Conservation (phyloP, 2,113 vertebrate species). For the Halcyon malimbica region DNA sequence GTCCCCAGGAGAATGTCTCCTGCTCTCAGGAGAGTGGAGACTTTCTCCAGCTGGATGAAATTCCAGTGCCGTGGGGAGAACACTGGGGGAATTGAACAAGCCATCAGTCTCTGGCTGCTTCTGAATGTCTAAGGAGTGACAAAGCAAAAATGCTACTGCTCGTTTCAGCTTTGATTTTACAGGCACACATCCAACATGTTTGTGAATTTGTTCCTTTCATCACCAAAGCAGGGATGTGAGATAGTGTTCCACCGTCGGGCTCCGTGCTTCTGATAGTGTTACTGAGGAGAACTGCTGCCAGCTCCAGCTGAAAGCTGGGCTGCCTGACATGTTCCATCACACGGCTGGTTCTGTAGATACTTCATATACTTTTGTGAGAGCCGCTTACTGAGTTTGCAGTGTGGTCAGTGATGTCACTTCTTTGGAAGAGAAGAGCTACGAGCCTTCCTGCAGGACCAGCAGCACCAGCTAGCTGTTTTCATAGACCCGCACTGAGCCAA, state of each 20-base stretch:
- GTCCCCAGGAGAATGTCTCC: neutral
- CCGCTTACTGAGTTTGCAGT: neutral
- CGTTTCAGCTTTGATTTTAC: neutral
- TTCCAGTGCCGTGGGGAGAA: neutral
- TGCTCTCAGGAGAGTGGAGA: neutral
- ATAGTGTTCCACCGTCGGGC: neutral
- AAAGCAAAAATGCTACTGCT: constrained; percentile 17
- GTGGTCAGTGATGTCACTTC: neutral
- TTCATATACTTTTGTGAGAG: neutral
- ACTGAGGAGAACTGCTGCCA: neutral
- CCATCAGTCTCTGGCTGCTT: neutral
- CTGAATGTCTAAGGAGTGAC: neutral
- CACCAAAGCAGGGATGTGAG: neutral
- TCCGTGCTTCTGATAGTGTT: neutral
- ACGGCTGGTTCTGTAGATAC: neutral
- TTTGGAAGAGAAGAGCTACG: neutral
- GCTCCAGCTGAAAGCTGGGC: neutral
- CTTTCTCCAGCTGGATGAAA: neutral
- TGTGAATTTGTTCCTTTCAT: constrained; percentile 15
- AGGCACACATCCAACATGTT: neutral
- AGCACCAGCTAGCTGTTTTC: neutral
- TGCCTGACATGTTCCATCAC: neutral
- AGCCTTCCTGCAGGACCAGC: neutral
- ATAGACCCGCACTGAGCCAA: neutral
- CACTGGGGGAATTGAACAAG: neutral